Conservation (phyloP, 2,113 vertebrate genomes). For the Connochaetes taurinus region DNA sequence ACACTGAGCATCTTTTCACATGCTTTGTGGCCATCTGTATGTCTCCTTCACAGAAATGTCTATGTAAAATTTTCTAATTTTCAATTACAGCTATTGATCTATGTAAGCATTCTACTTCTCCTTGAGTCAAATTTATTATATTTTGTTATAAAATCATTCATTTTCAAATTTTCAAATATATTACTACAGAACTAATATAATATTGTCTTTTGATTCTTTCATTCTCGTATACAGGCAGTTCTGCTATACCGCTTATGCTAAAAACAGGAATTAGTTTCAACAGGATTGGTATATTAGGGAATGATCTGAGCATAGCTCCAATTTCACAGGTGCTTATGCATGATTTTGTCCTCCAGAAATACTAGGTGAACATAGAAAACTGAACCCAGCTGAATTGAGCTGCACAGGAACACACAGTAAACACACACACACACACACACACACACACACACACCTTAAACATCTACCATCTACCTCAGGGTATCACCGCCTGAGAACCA, state of each 20-base stretch:
- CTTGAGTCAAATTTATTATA: neutral
- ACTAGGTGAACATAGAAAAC: neutral
- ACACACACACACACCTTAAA: neutral
- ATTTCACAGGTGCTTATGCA: neutral
- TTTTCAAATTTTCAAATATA: neutral
- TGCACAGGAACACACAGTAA: neutral
- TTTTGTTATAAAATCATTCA: neutral
- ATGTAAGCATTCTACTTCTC: neutral
- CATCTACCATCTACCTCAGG: neutral
- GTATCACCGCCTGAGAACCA: neutral
- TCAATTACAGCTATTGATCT: neutral
- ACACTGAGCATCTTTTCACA: neutral
- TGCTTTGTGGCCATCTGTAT: neutral
- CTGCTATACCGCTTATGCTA: neutral
- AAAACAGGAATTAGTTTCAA: neutral
- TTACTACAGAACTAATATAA: neutral
- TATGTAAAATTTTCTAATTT: neutral
- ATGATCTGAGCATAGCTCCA: neutral
- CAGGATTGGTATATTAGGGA: neutral
- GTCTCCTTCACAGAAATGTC: neutral
- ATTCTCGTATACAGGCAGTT: neutral
- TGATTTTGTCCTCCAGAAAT: neutral
- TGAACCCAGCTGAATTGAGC: neutral
- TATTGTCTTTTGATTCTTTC: neutral
- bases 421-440: neutral